These are phyloP conservation scores for Benthosema pterotum DNA, from an alignment of 2,797 vertebrate species.

Conservation along the genomic window DNA sequence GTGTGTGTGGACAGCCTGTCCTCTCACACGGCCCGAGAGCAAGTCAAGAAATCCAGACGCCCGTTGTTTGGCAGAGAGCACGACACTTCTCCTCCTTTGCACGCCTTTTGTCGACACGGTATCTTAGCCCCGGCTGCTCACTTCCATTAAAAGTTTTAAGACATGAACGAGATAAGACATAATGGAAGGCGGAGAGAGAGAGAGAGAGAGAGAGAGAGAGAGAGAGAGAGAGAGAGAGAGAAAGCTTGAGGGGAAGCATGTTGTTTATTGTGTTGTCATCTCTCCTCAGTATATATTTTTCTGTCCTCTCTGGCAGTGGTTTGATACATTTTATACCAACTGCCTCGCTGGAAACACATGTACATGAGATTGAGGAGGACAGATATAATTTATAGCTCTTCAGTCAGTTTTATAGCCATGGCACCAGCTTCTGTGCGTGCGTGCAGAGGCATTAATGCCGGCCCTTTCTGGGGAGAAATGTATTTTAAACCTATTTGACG, in stretches of 20 bases:
- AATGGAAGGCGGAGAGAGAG: not conserved
- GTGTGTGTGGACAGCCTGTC: constrained; percentile 28
- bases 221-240: not conserved
- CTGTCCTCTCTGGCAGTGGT: not conserved
- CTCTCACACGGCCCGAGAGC: constrained; percentile 42
- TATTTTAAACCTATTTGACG: not conserved
- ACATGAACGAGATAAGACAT: constrained; percentile 8
- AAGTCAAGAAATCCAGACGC: constrained; percentile 34
- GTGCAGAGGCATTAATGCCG: constrained; percentile 6
- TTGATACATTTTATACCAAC: too few relatives aligned
- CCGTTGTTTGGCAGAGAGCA: constrained; percentile 33
- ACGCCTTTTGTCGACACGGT: constrained; percentile 22
- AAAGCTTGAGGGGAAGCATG: not conserved
- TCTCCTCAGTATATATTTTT: too few relatives aligned
- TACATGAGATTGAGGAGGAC: too few relatives aligned
- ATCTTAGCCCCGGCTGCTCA: constrained; percentile 12
- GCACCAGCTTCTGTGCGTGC: not conserved
- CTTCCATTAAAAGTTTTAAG: constrained; percentile 33
- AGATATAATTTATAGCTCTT: too few relatives aligned
- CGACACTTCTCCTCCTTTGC: constrained; percentile 36
- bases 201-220: not conserved
- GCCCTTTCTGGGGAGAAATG: too few relatives aligned
- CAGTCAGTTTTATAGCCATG: too few relatives aligned
- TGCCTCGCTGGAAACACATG: too few relatives aligned
- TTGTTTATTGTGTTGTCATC: too few relatives aligned